Conservation (phyloP, 92 coral and sea anemone genomes). For the Epizoanthus ramosus region DNA sequence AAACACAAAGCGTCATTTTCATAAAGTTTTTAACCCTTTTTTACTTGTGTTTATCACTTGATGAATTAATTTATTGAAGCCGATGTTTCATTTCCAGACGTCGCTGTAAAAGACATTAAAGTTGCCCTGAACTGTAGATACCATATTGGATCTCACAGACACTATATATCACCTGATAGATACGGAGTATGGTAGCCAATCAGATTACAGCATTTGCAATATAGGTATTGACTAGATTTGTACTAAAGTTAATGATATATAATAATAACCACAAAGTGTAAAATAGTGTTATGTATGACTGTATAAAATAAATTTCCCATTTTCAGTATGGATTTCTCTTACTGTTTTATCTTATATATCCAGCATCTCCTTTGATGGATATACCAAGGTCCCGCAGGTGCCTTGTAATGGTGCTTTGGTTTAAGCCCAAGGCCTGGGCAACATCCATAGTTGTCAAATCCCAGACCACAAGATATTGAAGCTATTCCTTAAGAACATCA, state of each 20-base stretch:
- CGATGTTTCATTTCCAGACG: conserved; percentile 21
- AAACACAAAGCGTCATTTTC: no score
- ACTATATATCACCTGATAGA: no score
- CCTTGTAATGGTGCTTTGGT: conserved; percentile 66
- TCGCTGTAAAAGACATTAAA: conserved; percentile 1
- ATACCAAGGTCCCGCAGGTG: conserved; percentile 61
- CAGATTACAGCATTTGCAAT: no score
- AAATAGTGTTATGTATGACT: no score
- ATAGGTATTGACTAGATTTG: no score
- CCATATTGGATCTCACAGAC: no score
- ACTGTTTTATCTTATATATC: conserved; percentile 38
- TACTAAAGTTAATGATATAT: no score
- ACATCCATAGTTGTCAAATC: conserved; percentile 50
- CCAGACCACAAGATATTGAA: conserved; percentile 58
- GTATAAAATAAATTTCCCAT: no score
- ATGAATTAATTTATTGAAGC: conserved; percentile 11
- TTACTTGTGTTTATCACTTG: not conserved
- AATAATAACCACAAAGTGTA: no score
- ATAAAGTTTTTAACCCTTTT: no score
- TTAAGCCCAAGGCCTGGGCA: conserved; percentile 59
- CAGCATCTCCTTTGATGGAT: conserved; percentile 44
- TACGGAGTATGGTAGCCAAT: no score
- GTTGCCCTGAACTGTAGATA: not conserved
- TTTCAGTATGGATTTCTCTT: conserved; percentile 40
- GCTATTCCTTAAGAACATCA: conserved; percentile 58